Evolutionary conservation across 2,888 invertebrate species (phyloP), one percentile per base, ranked within the genome.

Genomic region (Cinara cedri): DNA sequence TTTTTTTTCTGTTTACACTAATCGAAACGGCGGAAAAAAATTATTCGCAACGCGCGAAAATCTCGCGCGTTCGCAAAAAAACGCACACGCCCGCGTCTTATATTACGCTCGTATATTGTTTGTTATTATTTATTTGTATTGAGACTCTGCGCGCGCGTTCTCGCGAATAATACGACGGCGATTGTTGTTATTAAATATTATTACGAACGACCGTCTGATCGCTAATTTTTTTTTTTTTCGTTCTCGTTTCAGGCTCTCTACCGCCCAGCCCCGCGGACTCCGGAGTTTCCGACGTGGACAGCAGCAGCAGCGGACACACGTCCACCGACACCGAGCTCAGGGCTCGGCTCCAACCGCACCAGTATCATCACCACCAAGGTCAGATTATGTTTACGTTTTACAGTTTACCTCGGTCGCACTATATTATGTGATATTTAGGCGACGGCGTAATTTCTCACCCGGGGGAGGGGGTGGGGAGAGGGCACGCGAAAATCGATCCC

Each of bases 191-290:
- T n/a, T n/a, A n/a, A n/a, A n/a, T n/a, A n/a, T n/a, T n/a, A n/a
- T n/a, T n/a, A n/a, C n/a, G n/a, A n/a, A n/a, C n/a, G n/a, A n/a
- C n/a, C n/a, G n/a, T n/a, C n/a, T n/a, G n/a, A n/a, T 13, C 21
- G 14, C n/a, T 11, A 26, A 11, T 63, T 21, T 66, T 13, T 6
- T 44, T 44, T 81, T 85, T 85, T 84, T 84, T 85, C 62, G 68
- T 78, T 9, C n/a, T 84, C 82, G 83, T 84, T 85, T 1, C 88
- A 94, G 97, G 96, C 87, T 97, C 97, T 84, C 91, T 97, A 86
- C 97, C 97, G 82, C 97, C 97, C 76, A 97, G 96, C 86, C 97
- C 97, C 82, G 97, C 97, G 75, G 97, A 98, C 89, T 96, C 96
- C 86, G 97, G 97, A 82, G 97, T 97, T 74, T 96, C 96, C 81